Percentiles rank a stretch among this genome's conserved stretches.
Conservation (phyloP, 2,113 vertebrate species). For the Oryzias javanicus region DNA sequence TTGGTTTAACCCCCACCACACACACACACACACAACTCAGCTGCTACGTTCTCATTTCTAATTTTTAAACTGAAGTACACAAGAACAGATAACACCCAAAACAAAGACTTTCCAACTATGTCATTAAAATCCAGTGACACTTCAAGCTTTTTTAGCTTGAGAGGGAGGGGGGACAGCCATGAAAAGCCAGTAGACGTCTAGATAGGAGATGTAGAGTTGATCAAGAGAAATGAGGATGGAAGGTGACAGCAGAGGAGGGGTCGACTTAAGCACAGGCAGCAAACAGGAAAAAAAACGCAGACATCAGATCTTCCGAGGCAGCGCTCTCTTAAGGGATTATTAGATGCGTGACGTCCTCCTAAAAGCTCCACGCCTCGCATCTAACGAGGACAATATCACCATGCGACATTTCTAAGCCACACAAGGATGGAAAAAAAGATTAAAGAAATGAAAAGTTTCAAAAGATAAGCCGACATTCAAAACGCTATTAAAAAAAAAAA, state of each 20-base stretch:
- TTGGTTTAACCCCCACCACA: too few species aligned
- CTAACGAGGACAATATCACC: slow-evolving; percentile 58
- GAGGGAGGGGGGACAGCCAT: slow-evolving; percentile 18
- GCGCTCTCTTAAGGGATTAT: slow-evolving; percentile 36
- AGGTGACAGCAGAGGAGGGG: slow-evolving; percentile 29
- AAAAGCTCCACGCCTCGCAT: not conserved
- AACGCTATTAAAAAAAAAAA: slow-evolving; percentile 22
- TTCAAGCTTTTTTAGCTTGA: slow-evolving; percentile 14
- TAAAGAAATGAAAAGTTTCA: slow-evolving; percentile 17
- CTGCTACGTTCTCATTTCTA: too few species aligned
- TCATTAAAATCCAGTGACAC: slow-evolving; percentile 25
- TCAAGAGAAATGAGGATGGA: slow-evolving; percentile 44
- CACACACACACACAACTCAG: too few species aligned
- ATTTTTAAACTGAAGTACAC: not conserved
- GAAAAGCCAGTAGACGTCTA: slow-evolving; percentile 7
- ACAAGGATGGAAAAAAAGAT: slow-evolving; percentile 5
- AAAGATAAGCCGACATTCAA: slow-evolving; percentile 34
- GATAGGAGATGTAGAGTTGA: slow-evolving; percentile 29
- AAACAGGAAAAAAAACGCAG: slow-evolving; percentile 6
- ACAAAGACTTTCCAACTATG: not conserved
- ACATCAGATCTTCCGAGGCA: slow-evolving; percentile 26
- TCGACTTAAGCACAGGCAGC: slow-evolving; percentile 27
- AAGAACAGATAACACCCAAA: not conserved
- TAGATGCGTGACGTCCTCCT: slow-evolving; percentile 47
- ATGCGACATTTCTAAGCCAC: slow-evolving; percentile 58